These are phyloP conservation scores for Globodera rostochiensis DNA, from an alignment of 1,140 invertebrate species.

Conservation along the genomic window DNA sequence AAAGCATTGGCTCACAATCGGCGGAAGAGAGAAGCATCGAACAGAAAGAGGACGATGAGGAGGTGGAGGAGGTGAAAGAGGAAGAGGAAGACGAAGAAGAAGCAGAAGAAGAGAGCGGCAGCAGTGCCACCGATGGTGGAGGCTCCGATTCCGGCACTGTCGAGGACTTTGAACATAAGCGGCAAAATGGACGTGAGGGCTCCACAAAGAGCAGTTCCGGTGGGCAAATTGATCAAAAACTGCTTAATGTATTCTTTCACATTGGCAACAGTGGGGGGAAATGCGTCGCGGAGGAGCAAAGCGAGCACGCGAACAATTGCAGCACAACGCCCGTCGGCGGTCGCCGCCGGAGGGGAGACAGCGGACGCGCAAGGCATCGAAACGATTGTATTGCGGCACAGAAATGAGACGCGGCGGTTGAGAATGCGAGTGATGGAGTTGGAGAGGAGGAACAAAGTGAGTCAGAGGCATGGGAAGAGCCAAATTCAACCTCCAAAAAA, in stretches of 20 bases:
- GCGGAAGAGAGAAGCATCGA: neutral
- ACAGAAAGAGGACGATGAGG: neutral
- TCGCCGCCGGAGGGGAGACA: neutral
- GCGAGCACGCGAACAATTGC: constrained; percentile 9
- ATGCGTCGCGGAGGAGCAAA: constrained; percentile 29
- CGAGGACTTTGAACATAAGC: constrained; percentile 34
- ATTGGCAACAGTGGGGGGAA: neutral
- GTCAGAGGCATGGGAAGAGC: constrained; percentile 10
- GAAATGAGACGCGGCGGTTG: constrained; percentile 40
- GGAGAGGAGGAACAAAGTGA: constrained; percentile 39
- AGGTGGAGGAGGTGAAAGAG: constrained; percentile 3
- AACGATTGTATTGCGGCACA: constrained; percentile 31
- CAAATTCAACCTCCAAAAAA: neutral
- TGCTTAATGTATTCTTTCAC: too few species aligned
- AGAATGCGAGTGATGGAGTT: constrained; percentile 32
- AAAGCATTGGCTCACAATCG: neutral
- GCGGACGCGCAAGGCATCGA: constrained; percentile 10
- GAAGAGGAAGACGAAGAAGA: constrained; percentile 20
- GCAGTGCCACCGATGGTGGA: neutral
- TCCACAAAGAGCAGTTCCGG: neutral
- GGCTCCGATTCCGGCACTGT: constrained; percentile 43
- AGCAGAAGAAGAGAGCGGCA: neutral
- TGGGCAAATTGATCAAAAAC: neutral
- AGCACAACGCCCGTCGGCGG: neutral
- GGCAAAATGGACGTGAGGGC: neutral